Evolutionary conservation across 2,888 invertebrate species (phyloP).

Genomic region (Troglohyphantes excavatus): DNA sequence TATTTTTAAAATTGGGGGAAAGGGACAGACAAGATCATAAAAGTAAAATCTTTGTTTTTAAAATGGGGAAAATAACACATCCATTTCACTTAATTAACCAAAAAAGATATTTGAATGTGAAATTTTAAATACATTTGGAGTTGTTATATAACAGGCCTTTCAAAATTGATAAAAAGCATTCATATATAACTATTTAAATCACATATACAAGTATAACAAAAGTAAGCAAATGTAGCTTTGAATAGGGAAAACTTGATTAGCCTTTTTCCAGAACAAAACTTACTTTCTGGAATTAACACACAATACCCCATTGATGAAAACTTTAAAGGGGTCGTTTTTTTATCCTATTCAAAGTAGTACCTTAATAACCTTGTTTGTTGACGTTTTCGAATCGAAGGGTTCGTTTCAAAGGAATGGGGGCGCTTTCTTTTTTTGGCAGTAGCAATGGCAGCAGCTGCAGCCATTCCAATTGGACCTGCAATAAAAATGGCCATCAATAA

Average conservation of each 20-base stretch:
- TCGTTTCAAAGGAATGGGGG: conserved; percentile 97
- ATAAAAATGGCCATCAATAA: not conserved
- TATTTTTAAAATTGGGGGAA: no score
- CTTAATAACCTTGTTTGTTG: conserved; percentile 94
- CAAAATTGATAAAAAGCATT: no score
- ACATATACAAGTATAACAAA: no score
- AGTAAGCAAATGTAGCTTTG: no score
- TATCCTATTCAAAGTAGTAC: conserved; percentile 79
- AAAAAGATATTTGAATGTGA: no score
- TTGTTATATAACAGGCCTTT: no score
- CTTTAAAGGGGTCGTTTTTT: conserved; percentile 12
- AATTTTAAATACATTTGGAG: no score
- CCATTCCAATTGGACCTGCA: conserved; percentile 95
- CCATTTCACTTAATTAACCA: no score
- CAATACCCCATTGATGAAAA: not conserved
- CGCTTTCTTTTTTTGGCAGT: conserved; percentile 97
- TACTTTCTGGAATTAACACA: not conserved
- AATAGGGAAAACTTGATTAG: not conserved
- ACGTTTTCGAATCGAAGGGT: conserved; percentile 96
- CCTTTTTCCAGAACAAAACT: not conserved
- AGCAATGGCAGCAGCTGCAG: conserved; percentile 97
- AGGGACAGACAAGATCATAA: no score
- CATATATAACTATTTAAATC: no score
- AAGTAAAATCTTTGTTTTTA: no score
- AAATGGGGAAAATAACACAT: no score